Conservation (phyloP, 2,888 invertebrate genomes). For the Idaea dimidiata region DNA sequence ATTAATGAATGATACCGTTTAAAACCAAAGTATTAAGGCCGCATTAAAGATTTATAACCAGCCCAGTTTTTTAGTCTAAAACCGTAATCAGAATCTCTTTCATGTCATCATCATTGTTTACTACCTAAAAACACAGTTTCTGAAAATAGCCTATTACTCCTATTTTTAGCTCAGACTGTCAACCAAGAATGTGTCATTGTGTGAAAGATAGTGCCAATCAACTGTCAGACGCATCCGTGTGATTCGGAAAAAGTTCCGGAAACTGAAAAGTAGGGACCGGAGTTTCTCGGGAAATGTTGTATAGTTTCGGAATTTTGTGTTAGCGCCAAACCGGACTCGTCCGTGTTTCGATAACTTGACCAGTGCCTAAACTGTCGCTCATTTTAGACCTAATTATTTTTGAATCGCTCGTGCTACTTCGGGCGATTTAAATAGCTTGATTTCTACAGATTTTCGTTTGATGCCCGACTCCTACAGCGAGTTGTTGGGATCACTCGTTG, state of each 20-base stretch:
- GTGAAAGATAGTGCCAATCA: background rate
- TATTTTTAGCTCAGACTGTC: background rate
- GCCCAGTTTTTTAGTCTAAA: background rate
- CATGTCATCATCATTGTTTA: background rate
- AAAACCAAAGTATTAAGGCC: background rate
- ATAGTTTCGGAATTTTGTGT: too few relatives aligned
- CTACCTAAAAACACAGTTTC: background rate
- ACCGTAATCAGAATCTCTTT: background rate
- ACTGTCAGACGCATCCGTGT: background rate
- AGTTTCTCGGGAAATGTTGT: too few relatives aligned
- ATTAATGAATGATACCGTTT: too few relatives aligned
- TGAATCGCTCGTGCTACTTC: too few relatives aligned
- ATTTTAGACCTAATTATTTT: too few relatives aligned
- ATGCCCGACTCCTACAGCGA: too few relatives aligned
- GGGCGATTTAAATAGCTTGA: too few relatives aligned
- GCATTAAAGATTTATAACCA: background rate
- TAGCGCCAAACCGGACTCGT: too few relatives aligned
- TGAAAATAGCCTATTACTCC: background rate
- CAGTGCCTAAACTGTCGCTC: too few relatives aligned
- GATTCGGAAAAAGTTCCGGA: background rate
- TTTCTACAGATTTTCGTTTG: too few relatives aligned
- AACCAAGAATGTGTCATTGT: background rate
- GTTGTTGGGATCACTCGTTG: too few relatives aligned
- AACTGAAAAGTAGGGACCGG: background rate
- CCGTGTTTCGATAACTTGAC: too few relatives aligned